These are phyloP conservation scores for Gymnocephalus cernua DNA, from an alignment of 2,113 vertebrate species.

Conservation along the genomic window DNA sequence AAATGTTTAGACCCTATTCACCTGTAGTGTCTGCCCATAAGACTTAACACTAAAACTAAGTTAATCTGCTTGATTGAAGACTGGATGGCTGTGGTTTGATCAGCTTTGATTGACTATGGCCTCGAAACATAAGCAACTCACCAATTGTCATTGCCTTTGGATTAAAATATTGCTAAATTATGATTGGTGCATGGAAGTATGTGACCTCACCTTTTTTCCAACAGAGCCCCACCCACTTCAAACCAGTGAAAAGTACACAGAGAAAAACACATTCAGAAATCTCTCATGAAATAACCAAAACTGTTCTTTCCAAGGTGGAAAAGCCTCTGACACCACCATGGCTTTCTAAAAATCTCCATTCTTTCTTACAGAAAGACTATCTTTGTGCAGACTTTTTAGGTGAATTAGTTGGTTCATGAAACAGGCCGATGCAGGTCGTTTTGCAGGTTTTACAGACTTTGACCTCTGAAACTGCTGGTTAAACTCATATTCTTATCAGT, in stretches of 20 bases:
- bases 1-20: no score
- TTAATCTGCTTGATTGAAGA: not conserved
- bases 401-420: conserved; percentile 18
- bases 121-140: not conserved
- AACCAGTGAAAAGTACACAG: not conserved
- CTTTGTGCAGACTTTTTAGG: not conserved
- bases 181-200: not conserved
- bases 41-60: not conserved
- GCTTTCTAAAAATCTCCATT: conserved; percentile 11
- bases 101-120: not conserved
- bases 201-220: not conserved
- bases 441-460: conserved; percentile 27
- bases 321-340: not conserved
- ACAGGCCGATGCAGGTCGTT: not conserved
- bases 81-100: not conserved
- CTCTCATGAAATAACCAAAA: not conserved
- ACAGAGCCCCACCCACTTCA: not conserved
- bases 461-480: conserved; percentile 24
- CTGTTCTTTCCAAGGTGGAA: not conserved
- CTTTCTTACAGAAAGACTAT: not conserved
- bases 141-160: not conserved
- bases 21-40: no score
- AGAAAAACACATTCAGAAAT: not conserved
- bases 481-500: conserved; percentile 41
- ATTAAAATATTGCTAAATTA: not conserved